Conservation (phyloP, 2,888 invertebrate genomes). For the Microctonus brassicae region DNA sequence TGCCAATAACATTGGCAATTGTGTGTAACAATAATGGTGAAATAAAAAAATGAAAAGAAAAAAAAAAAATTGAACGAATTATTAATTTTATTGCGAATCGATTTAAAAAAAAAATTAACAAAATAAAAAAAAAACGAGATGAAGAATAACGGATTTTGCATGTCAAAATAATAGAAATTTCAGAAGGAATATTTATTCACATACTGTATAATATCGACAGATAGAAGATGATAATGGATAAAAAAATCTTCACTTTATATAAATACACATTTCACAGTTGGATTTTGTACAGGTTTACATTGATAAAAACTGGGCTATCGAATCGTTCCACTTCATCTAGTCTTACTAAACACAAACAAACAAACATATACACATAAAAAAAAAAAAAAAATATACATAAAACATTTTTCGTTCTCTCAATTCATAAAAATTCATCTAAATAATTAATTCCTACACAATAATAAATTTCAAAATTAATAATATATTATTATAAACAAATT, state of each 20-base stretch:
- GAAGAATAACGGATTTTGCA: not conserved
- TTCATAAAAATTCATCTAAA: no score
- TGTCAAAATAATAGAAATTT: not conserved
- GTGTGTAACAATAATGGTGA: not conserved
- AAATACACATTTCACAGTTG: not conserved
- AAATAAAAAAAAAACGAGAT: not conserved
- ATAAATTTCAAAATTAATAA: no score
- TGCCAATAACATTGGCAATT: not conserved
- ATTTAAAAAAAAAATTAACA: not conserved
- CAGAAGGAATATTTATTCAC: not conserved
- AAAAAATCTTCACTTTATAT: not conserved
- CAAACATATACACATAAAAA: not conserved
- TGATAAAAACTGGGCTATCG: slow-evolving; percentile 12
- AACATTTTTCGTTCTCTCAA: no score
- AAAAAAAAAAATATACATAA: no score
- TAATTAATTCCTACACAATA: no score
- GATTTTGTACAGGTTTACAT: not conserved
- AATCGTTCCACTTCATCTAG: slow-evolving; percentile 1
- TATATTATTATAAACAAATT: no score
- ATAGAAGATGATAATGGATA: no score
- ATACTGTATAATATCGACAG: no score
- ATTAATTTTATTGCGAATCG: not conserved
- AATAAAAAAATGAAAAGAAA: not conserved
- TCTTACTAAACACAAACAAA: not conserved
- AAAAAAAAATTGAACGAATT: not conserved